Evolutionary conservation across 2,113 vertebrate species (phyloP), one percentile per base, ranked within the genome.

Genomic region (Oxygymnocypris stewartii): DNA sequence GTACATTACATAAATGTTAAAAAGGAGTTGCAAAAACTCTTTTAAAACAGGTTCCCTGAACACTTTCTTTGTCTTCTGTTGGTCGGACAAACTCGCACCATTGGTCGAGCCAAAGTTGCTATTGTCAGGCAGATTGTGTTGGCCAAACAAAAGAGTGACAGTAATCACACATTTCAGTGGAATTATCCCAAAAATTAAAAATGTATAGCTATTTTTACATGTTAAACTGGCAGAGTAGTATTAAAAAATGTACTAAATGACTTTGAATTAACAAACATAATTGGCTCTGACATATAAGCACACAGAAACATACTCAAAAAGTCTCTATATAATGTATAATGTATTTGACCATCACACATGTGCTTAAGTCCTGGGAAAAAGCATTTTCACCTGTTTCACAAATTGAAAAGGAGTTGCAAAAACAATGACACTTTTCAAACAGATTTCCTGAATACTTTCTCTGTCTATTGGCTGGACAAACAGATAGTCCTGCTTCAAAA

Each of bases 381-480:
- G 85, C 80, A 80, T 91, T 85, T 86, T 91, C 86, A 87, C 84
- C 13, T 25, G 3, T 47, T n/a, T 25, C n/a, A 75, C 6, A 75
- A 47, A 75, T 40, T 20, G 0, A 37, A 69, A 69, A 0, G 9
- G 8, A 65, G 25, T 31, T 35, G 63, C 65, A 18, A 37, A n/a
- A 37, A 69, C 2, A 37, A 18, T 75, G 5, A 44, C 40, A n/a
- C 20, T 75, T 75, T 75, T 75, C 73, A 75, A 75, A 40, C 40
- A 23, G 40, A 40, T 13, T 75, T 75, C 12, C 73, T 75, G 11
- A 2, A n/a, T 23, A 25, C 40, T 47, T 47, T 47, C 75, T 49
- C 25, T 77, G 14, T 31, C 47, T 77, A 77, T 31, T 51, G 47
- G 42, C n/a, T 20, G 47, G 6, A 77, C 12, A n/a, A 77, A 49